Conservation (phyloP, 2,888 invertebrate genomes). For the Platycheirus albimanus region DNA sequence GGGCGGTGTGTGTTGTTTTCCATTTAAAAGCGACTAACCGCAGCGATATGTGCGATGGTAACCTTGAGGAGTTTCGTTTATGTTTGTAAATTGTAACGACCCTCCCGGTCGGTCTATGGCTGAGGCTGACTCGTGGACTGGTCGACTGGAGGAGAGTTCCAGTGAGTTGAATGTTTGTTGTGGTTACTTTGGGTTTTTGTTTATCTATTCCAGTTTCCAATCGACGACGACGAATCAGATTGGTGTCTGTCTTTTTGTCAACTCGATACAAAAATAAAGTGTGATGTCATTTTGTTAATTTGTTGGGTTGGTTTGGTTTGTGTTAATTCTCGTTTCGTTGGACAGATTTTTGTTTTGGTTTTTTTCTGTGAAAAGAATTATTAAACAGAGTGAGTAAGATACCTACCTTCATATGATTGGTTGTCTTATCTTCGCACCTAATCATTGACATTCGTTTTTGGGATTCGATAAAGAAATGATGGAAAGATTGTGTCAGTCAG, state of each 20-base stretch:
- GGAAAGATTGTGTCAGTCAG: no score
- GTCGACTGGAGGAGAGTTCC: no score
- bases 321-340: conserved; percentile 20
- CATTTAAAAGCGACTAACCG: conserved; percentile 6
- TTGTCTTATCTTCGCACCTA: not conserved
- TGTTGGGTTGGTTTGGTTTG: conserved; percentile 12
- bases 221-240: not conserved
- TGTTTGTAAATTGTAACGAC: not conserved
- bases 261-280: conserved; percentile 52
- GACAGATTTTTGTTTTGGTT: conserved; percentile 13
- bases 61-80: conserved; percentile 24
- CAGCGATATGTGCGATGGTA: not conserved
- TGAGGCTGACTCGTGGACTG: no score
- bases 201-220: conserved; percentile 44
- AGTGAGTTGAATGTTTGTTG: conserved; percentile 35
- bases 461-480: no score
- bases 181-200: conserved; percentile 36
- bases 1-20: conserved; percentile 2
- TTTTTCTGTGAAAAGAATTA: not conserved
- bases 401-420: not conserved
- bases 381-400: not conserved
- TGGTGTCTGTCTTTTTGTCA: not conserved
- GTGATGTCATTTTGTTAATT: conserved; percentile 66
- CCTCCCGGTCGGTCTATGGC: conserved; percentile 2
- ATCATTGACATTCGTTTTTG: no score